Percentiles rank a stretch among this genome's conserved stretches.
phyloP scores from a whole-genome alignment of 1,140 invertebrate species.

The Drosophila lini region DNA sequence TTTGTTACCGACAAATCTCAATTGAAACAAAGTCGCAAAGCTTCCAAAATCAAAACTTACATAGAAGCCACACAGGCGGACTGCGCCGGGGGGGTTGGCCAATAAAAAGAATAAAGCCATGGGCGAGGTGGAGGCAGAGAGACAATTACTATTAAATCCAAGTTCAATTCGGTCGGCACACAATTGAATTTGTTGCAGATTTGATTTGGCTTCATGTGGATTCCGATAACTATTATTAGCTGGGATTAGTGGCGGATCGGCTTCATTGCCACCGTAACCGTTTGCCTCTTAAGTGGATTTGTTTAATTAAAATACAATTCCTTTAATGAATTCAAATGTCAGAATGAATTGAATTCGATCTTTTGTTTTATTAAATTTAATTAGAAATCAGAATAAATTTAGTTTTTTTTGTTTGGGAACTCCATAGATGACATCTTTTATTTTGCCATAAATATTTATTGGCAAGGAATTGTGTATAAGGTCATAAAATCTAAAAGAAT shows the following conservation, averaged over 20 bases:
- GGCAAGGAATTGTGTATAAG: neutral
- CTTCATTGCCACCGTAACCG: slow-evolving; percentile 1
- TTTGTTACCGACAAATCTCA: slow-evolving; percentile 68
- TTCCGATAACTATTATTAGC: slow-evolving; percentile 41
- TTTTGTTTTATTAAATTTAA: neutral
- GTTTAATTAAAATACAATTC: slow-evolving; percentile 36
- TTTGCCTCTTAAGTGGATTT: slow-evolving; percentile 25
- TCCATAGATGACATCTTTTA: neutral
- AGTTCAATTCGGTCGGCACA: slow-evolving; percentile 47
- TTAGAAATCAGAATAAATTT: neutral
- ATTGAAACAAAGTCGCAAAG: slow-evolving; percentile 69
- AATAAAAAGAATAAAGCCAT: slow-evolving; percentile 20
- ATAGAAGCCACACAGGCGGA: slow-evolving; percentile 37
- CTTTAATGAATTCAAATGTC: slow-evolving; percentile 26
- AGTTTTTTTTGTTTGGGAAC: neutral
- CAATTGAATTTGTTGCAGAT: slow-evolving; percentile 58
- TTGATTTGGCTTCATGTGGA: slow-evolving; percentile 52
- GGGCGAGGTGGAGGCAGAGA: slow-evolving; percentile 9
- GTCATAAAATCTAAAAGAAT: neutral
- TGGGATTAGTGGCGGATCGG: slow-evolving; percentile 25
- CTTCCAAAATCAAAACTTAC: slow-evolving; percentile 68
- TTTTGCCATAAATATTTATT: slow-evolving; percentile 1
- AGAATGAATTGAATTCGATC: neutral
- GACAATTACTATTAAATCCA: slow-evolving; percentile 63
- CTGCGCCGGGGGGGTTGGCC: neutral